Conservation (phyloP, 2,797 vertebrate genomes). For the Glyptemys insculpta region DNA sequence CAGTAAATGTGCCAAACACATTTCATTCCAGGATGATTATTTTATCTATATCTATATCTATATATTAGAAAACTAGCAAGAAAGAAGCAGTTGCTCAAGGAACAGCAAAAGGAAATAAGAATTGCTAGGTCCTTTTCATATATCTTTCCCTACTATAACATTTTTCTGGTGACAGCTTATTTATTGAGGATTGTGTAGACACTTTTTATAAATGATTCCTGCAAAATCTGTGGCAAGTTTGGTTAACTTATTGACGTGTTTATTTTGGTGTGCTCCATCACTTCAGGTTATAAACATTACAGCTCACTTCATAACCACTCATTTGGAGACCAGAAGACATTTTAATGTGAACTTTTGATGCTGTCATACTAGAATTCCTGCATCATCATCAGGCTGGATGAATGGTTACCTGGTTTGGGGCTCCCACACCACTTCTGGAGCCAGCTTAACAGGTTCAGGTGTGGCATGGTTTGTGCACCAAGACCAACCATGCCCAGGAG, state of each 20-base stretch:
- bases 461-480: too few relatives aligned
- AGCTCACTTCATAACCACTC: not conserved
- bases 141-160: not conserved
- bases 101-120: not conserved
- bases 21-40: too few relatives aligned
- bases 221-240: not conserved
- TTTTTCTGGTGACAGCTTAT: too few relatives aligned
- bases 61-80: too few relatives aligned
- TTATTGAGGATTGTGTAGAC: too few relatives aligned
- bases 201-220: not conserved
- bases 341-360: not conserved
- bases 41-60: too few relatives aligned
- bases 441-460: too few relatives aligned
- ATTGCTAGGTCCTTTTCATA: accelerated
- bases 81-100: not conserved
- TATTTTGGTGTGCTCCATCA: not conserved
- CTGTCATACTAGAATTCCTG: accelerated
- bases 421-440: too few relatives aligned
- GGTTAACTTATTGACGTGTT: not conserved
- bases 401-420: too few relatives aligned
- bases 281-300: not conserved
- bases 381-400: too few relatives aligned
- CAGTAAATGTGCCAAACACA: too few relatives aligned
- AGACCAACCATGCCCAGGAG: too few relatives aligned
- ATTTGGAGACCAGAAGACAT: not conserved